These are phyloP conservation scores for Scaptomyza reducta DNA, from an alignment of 2,888 invertebrate species.

Conservation along the genomic window DNA sequence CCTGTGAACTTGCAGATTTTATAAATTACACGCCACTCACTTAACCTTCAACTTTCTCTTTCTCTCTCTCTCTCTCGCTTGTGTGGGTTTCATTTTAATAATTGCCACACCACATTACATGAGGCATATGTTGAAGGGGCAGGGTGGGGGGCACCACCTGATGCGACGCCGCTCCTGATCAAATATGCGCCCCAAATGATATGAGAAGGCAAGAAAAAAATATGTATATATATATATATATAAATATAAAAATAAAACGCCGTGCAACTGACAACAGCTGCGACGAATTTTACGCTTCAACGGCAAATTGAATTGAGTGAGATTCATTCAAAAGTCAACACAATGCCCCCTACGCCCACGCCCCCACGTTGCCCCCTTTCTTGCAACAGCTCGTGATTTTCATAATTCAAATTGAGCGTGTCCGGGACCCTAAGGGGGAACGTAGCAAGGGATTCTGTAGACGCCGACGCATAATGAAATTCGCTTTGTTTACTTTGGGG, in stretches of 20 bases:
- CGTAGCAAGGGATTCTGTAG: not conserved
- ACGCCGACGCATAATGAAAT: constrained; percentile 64
- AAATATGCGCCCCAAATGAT: constrained; percentile 59
- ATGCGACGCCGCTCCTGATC: constrained; percentile 46
- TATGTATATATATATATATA: no score
- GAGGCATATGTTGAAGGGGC: constrained; percentile 6
- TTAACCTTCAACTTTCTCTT: constrained; percentile 21
- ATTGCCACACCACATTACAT: constrained; percentile 50
- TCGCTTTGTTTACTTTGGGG: constrained; percentile 73
- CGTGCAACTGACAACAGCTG: constrained; percentile 74
- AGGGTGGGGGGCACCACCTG: constrained; percentile 53
- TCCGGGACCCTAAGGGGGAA: constrained; percentile 45
- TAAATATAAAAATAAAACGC: constrained; percentile 12
- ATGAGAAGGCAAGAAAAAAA: constrained; percentile 28
- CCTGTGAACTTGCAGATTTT: constrained; percentile 52
- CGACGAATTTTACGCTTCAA: constrained; percentile 68
- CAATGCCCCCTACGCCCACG: constrained; percentile 11
- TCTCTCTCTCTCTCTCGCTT: constrained; percentile 32
- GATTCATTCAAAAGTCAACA: constrained; percentile 78
- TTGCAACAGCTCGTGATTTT: constrained; percentile 68
- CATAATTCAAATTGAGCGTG: constrained; percentile 79
- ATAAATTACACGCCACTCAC: constrained; percentile 42
- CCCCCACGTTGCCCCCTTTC: not conserved
- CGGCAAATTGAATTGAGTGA: constrained; percentile 66
- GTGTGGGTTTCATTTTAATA: constrained; percentile 57